These are phyloP conservation scores for Volucella inflata DNA, from an alignment of 2,888 invertebrate genomes.

Conservation along the genomic window DNA sequence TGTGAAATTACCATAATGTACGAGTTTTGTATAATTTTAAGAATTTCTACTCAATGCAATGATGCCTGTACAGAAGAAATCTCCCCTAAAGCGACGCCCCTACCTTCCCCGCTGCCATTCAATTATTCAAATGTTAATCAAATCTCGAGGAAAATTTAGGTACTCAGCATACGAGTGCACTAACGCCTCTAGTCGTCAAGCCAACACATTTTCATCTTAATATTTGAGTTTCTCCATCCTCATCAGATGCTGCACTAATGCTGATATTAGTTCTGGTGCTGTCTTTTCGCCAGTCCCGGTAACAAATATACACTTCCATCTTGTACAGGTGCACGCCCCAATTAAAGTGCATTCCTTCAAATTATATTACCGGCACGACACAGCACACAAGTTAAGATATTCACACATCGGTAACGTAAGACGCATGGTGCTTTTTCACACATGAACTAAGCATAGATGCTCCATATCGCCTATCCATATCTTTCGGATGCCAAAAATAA, in stretches of 20 bases:
- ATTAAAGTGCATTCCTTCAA: constrained; percentile 59
- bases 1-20: no score
- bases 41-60: no score
- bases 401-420: not conserved
- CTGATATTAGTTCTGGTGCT: no score
- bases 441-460: not conserved
- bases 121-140: constrained; percentile 21
- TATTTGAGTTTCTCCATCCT: constrained; percentile 23
- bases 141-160: constrained; percentile 1
- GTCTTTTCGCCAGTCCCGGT: no score
- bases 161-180: not conserved
- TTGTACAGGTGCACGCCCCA: constrained; percentile 66
- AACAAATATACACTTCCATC: constrained; percentile 28
- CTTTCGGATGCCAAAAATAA: constrained; percentile 54
- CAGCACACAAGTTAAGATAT: not conserved
- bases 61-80: no score
- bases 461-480: constrained; percentile 22
- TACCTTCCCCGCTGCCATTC: not conserved
- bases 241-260: not conserved
- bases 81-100: not conserved
- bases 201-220: constrained; percentile 13
- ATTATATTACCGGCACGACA: constrained; percentile 16
- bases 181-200: constrained; percentile 21
- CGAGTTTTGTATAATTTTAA: no score
- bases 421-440: constrained; percentile 18